Percentiles rank a stretch among this genome's conserved stretches.
Conservation (phyloP, 1,140 invertebrate species). For the Physella acuta region DNA sequence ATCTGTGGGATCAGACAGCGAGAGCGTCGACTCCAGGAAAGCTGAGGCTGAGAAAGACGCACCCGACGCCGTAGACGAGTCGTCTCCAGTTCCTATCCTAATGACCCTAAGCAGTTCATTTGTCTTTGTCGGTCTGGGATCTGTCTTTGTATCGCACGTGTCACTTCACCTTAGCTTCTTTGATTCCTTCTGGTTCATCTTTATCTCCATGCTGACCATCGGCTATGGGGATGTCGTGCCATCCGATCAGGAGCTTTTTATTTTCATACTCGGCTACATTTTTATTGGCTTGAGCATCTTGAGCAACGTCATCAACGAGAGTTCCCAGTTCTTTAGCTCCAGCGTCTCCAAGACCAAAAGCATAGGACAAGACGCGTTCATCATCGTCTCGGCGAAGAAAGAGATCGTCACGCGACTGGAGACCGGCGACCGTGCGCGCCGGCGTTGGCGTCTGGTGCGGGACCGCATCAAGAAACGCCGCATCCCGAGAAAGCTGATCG, state of each 20-base stretch:
- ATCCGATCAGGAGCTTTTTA: conserved; percentile 84
- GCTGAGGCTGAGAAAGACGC: background rate
- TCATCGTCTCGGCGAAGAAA: background rate
- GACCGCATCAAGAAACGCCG: background rate
- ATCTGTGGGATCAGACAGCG: no score
- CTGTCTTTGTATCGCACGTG: conserved; percentile 17
- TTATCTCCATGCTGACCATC: conserved; percentile 71
- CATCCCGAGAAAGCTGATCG: background rate
- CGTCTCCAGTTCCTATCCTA: conserved; percentile 31
- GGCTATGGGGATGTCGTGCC: conserved; percentile 88
- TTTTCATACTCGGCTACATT: conserved; percentile 81
- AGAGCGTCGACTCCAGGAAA: no score
- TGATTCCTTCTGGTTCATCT: conserved; percentile 92
- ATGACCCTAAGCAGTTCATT: conserved; percentile 29
- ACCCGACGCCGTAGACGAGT: conserved; percentile 28
- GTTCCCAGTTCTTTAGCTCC: conserved; percentile 56
- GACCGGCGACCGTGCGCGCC: background rate
- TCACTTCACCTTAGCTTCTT: conserved; percentile 74
- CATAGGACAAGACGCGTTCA: conserved; percentile 13
- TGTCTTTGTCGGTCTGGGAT: conserved; percentile 32
- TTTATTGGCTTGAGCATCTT: conserved; percentile 91
- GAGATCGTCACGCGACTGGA: background rate
- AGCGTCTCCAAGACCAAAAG: conserved; percentile 33
- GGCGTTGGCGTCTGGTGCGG: background rate
- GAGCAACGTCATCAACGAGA: conserved; percentile 91